Evolutionary conservation across 37 sponge, comb jelly and placozoan genomes (phyloP).

Genomic region (Halichondria panicea): DNA sequence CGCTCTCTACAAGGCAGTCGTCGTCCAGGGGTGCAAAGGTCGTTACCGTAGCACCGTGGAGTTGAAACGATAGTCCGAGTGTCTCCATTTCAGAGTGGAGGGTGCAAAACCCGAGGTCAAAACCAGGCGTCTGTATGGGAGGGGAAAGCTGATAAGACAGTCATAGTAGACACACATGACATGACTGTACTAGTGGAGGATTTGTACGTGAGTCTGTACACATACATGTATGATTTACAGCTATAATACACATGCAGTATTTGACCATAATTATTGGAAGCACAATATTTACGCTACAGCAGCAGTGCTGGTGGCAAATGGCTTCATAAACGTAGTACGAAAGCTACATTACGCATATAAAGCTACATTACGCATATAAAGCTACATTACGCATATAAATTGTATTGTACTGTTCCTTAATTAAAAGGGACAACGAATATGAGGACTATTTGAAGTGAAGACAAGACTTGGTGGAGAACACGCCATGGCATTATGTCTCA

Average conservation of each 20-base stretch:
- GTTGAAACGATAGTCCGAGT: slow-evolving; percentile 36
- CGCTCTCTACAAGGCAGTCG: slow-evolving; percentile 15
- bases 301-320: background rate
- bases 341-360: background rate
- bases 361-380: background rate
- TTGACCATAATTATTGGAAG: background rate
- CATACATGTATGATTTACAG: no score
- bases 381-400: background rate
- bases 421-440: no score
- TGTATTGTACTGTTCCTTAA: no score
- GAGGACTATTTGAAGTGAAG: background rate
- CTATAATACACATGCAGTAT: background rate
- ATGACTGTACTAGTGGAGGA: no score
- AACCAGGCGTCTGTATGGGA: slow-evolving; percentile 47
- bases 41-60: slow-evolving; percentile 32
- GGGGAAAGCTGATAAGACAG: no score
- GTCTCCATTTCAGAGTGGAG: slow-evolving; percentile 39
- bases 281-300: background rate
- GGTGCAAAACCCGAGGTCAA: slow-evolving; percentile 51
- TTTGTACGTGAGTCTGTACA: background rate
- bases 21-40: background rate
- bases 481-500: background rate
- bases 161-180: no score
- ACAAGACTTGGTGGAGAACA: background rate
- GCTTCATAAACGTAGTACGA: background rate